A percentile compares a stretch with the other conserved stretches of the same genome.
Evolutionary conservation across 2,888 invertebrate genomes (phyloP).

Genomic region (Heteropelma amictum): DNA sequence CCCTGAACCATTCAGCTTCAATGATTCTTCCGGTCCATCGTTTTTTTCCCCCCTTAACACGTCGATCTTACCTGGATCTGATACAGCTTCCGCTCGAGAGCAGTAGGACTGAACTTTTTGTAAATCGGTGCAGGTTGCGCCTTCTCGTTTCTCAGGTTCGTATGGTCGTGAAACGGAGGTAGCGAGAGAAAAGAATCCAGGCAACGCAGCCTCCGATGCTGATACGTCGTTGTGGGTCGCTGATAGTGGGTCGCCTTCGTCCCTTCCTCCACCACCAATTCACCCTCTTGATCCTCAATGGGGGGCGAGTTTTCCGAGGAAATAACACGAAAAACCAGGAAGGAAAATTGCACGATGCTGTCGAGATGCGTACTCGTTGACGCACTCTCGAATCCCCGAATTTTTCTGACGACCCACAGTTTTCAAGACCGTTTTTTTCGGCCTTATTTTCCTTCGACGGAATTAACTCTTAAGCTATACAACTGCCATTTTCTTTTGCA

Average conservation of each 20-base stretch:
- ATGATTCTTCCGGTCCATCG: constrained; percentile 27
- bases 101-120: not conserved
- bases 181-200: not conserved
- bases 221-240: constrained; percentile 4
- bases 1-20: not conserved
- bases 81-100: constrained; percentile 8
- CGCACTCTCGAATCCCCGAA: not conserved
- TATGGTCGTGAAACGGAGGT: not conserved
- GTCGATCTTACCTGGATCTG: not conserved
- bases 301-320: constrained; percentile 3
- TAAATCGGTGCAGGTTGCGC: not conserved
- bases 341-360: constrained; percentile 22
- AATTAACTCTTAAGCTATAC: too few relatives aligned
- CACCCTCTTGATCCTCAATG: constrained; percentile 32
- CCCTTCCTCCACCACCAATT: constrained; percentile 41
- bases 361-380: not conserved
- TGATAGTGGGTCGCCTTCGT: constrained; percentile 25
- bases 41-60: constrained; percentile 26
- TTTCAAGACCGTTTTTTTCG: too few relatives aligned
- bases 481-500: too few relatives aligned
- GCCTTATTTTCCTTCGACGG: too few relatives aligned
- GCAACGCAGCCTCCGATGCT: constrained; percentile 4
- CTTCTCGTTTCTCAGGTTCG: not conserved
- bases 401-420: too few relatives aligned
- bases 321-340: constrained; percentile 25